Evolutionary conservation across 2,888 invertebrate genomes (phyloP), one percentile per base, ranked within the genome.

Genomic region (Thyatira batis): DNA sequence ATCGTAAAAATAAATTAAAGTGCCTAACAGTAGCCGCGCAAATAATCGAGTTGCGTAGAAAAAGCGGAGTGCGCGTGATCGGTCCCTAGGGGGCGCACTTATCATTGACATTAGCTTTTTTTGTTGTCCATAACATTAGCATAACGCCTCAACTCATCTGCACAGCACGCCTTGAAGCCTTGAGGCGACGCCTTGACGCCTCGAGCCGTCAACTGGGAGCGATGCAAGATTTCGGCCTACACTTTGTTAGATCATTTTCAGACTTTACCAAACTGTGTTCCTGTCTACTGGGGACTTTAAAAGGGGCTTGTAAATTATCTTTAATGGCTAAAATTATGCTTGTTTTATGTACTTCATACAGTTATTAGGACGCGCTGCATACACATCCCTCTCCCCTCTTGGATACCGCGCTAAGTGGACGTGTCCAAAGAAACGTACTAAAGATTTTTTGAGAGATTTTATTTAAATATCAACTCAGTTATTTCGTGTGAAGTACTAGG

Each of bases 101-200:
- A 91, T 91, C 91, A 89, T 88, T 85, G 89, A 85, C 89, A 88
- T 90, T 88, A 91, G 89, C 87, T 90, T 91, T 91, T n/a, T 92
- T 92, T 90, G 89, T 89, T 89, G 90, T 91, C 91, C 89, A 90
- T 92, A 92, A 92, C 85, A 92, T 92, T 92, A 89, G 91, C 92
- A 92, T 92, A 92, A 84, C 87, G 86, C 84, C 81, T 80, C 83
- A 86, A 85, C 82, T 87, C 84, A 84, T 73, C 86, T 84, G 85
- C 82, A 75, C 68, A 73, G 76, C 68, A 73, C 79, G 82, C 83
- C 74, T 84, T 75, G 67, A 74, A 77, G 84, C 82, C 87, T 80
- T 63, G 73, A 68, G 88, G 89, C 88, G 76, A 65, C 71, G 70
- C 75, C 65, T 73, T 64, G 64, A 62, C 67, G 78, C 76, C 78